Base-by-base conservation (phyloP, 2,113 vertebrate genomes). In the Nothocercus nigrocapillus region DNA sequence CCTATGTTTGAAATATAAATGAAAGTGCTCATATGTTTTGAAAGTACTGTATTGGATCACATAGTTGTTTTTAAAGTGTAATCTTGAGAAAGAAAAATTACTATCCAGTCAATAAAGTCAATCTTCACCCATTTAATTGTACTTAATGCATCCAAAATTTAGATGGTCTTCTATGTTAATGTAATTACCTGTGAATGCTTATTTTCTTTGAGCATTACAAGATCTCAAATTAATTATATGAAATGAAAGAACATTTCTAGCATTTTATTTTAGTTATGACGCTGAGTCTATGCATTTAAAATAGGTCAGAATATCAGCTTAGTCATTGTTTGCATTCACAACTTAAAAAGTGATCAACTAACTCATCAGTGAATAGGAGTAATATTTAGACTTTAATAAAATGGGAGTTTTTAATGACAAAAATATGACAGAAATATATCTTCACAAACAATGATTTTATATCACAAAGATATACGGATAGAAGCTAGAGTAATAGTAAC, bases 21-120 rank as follows among this genome's bases (percentile, higher is more conserved):
- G 10, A 58, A 91, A 70, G 18, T 68, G 17, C 24, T 84, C 5
- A 10, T 22, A 18, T n/a, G 12, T 83, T 94, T 82, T 69, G 22
- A 8, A 88, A 90, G 27, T 61, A 27, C 21, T 87, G 0, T 91
- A 64, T 27, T 87, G 38, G 63, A 81, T 91, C n/a, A 66, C 28
- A 51, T 6, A 19, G 32, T 47, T 61, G 24, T 22, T 49, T 81
- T 68, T 64, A 24, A 93, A 91, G 12, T 56, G 22, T 70, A 79
- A 68, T 82, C 24, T 69, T 66, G 54, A 53, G 27, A n/a, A 70
- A 69, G 25, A 78, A 85, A 69, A 83, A 86, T 67, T 93, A 88
- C 32, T 74, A 64, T 72, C 49, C 85, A 93, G 81, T 80, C 38
- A 96, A 56, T 89, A 84, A 93, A 96, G 75, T 45, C 14, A 47